Base-by-base conservation (phyloP, 2,113 vertebrate genomes). In the Microcebus murinus region DNA sequence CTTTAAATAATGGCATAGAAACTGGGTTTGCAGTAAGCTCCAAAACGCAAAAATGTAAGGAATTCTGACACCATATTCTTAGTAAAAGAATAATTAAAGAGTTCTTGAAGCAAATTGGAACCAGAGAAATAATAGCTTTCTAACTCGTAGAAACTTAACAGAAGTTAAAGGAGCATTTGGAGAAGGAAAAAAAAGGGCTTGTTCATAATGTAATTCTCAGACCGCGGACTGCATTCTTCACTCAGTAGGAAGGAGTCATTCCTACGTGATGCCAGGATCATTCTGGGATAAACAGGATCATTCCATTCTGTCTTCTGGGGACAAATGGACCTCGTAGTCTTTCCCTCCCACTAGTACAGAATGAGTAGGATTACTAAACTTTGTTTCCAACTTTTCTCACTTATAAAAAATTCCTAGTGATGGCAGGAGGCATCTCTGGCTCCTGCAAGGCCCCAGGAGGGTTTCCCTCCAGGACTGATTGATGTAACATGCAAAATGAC, bases 401-500 rank as follows among this genome's bases (percentile, higher is more conserved):
- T 81, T 85, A 36, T 67, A 34, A 93, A 93, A 70, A 86, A 67
- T 48, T 95, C 82, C 39, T 86, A 55, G 86, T 36, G 15, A 39
- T 39, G n/a, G 65, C 8, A 34, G 45, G 61, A 63, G 36, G 48
- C 11, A 7, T 50, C 21, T 83, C 77, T 89, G 67, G 20, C 61
- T 88, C 81, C 25, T 21, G 7, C 21, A 15, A 94, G 36, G 42
- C 11, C 8, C 36, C 29, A 31, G 91, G 14, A 70, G 21, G 57
- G 61, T 96, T 96, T 86, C 34, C 42, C 57, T 87, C 68, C 27
- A 42, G 70, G 67, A 83, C 80, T 93, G 92, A 81, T 20, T 11
- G 50, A 71, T 9, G 57, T 1, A 52, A 18, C 71, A 9, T 55
- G 31, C 76, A 8, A 36, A 80, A 52, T 67, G 82, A 39, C 71